Base-by-base conservation (phyloP, 2,797 vertebrate genomes). In the Melopsittacus undulatus region DNA sequence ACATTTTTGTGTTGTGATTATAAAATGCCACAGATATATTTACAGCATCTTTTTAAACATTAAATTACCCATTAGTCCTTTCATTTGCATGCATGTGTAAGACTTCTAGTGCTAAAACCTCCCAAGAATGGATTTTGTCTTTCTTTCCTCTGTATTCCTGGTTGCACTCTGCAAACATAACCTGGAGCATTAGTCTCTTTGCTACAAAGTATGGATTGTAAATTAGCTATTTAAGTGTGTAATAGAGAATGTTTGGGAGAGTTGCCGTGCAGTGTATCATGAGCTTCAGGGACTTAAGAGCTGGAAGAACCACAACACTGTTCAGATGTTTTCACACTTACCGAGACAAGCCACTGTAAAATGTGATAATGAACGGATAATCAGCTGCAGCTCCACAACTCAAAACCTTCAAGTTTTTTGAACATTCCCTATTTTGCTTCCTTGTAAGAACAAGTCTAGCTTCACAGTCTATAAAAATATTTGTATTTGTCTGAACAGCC, bases 391-490 rank as follows among this genome's bases (percentile, higher is more conserved):
- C 89, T 91, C 73, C 30, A 1, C 51, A 76, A 73, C 20, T 13
- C n/a, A 26, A 40, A 90, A 80, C 42, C 24, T 67, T 40, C 67
- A 63, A 2, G 0, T 79, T 84, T 75, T n/a, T 81, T 10, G 1
- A 74, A 29, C 22, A 26, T 80, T 70, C 79, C 52, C 38, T 21
- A 7, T 52, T 64, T 77, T 4, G 0, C 36, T 30, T 75, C 56
- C 66, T 45, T 7, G 2, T 8, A 90, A 90, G 83, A 95, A 32
- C 34, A 62, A 91, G 45, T 61, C 40, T 56, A n/a, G 84, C 59
- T 49, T 95, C 74, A 73, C 81, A 91, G 86, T 30, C 87, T 69
- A 63, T 93, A 95, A 95, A 92, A 89, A 73, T 38, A 64, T 64
- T 88, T 59, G 54, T 88, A 20, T 81, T 91, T 86, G 32, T 78